Conservation (phyloP, 2,113 vertebrate species). For the Melanerpes aurifrons region DNA sequence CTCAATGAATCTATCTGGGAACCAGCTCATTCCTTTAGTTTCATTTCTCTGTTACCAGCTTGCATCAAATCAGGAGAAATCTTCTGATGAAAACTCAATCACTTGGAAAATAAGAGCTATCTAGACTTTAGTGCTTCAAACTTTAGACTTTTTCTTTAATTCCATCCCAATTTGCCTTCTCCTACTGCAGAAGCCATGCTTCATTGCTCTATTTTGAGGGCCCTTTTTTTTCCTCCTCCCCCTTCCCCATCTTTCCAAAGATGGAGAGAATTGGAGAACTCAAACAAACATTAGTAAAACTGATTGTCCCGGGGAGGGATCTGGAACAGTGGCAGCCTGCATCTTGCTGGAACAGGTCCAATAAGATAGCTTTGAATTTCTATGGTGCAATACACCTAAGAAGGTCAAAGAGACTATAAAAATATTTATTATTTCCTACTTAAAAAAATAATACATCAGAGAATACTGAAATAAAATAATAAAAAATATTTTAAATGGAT, state of each 20-base stretch:
- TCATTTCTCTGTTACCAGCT: not conserved
- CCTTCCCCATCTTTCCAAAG: not conserved
- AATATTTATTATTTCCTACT: not conserved
- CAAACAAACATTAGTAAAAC: not conserved
- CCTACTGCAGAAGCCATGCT: not conserved
- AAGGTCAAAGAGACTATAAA: not conserved
- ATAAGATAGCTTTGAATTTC: not conserved
- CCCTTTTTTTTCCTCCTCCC: not conserved
- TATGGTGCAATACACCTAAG: not conserved
- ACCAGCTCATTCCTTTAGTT: not conserved
- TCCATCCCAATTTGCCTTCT: not conserved
- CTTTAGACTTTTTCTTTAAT: not conserved
- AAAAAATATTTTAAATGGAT: too few species aligned
- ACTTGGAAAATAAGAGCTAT: not conserved
- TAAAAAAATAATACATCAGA: not conserved
- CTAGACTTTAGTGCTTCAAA: not conserved
- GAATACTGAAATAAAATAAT: not conserved
- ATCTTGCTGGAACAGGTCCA: not conserved
- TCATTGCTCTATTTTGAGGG: not conserved
- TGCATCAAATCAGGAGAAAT: not conserved
- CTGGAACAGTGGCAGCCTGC: not conserved
- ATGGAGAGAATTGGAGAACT: not conserved
- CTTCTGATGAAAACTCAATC: not conserved
- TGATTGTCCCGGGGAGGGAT: not conserved
- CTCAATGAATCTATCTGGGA: not conserved